Base-by-base conservation (phyloP, 2,113 vertebrate species). In the Rana temporaria region DNA sequence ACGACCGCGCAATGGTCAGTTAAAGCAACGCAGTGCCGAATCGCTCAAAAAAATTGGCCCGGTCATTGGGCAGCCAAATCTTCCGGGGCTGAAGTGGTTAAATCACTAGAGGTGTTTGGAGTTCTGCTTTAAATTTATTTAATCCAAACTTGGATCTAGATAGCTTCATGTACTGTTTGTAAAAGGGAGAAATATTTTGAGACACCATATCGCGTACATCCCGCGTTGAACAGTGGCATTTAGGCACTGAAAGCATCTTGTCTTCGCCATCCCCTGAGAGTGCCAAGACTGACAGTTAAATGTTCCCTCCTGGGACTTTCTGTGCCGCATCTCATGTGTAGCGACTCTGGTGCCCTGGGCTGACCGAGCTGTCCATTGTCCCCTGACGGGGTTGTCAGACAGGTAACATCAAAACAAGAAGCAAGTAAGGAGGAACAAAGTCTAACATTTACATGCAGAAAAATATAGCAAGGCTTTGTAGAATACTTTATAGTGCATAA, bases 341-440 rank as follows among this genome's bases (percentile, higher is more conserved):
- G 30, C 62, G 72, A 75, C 72, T 60, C 34, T 60, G 72, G 38
- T n/a, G 26, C 72, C 55, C 22, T 22, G 72, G 32, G 38, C 56
- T 42, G 20, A 34, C 56, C 19, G 30, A 75, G 72, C 53, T 17
- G 56, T 42, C 56, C 32, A 24, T 62, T 62, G 30, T 75, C 72
- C 72, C 72, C 60, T 75, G 72, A 42, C 72, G 60, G 72, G 42
- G 57, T 42, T 75, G 72, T 75, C 56, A 75, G 72, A 60, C 30
- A 59, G 34, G 56, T 11, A 75, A 16, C 72, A 75, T 75, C 72
- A 62, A 62, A 75, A 62, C 72, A 75, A 75, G 34, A 42, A 32
- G 2, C n/a, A n/a, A n/a, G 30, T 22, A 62, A 60, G 22, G 56
- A 34, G 57, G 56, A 38, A 38, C 19, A n/a, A 38, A 38, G 19